Evolutionary conservation across 1,140 invertebrate species (phyloP), one percentile per base, ranked within the genome.

Genomic region (Drosophila rhopaloa): DNA sequence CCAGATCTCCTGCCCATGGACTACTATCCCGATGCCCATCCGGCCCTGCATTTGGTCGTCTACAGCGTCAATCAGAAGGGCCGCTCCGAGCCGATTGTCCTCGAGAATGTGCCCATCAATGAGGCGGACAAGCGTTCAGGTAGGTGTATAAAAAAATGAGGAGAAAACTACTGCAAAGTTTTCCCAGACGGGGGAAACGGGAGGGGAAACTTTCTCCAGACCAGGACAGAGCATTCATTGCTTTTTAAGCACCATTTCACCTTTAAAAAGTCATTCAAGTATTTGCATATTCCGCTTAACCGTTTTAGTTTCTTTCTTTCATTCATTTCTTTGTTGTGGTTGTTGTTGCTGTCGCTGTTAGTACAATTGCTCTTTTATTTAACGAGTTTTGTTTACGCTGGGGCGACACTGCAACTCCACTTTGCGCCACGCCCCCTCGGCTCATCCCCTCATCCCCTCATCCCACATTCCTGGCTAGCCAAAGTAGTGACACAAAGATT

Each of bases 51-150:
- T 76, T 93, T 98, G 53, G 94, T 96, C 53, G 95, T 97, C 60
- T 98, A 97, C 91, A 96, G 97, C 40, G 95, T 95, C 73, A 98
- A 98, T 93, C 95, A 96, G 37, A 98, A 98, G 92, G 97, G 97
- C 47, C 95, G 95, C 62, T 97, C 97, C 70, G 96, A 97, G 81
- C 94, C 95, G 16, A 94, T 96, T 55, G 93, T 97, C 0, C 93
- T 98, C 11, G 96, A 97, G 88, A 97, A 97, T 83, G 96, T 97
- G 79, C 96, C 96, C 60, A 95, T 97, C 78, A 96, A 96, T 90
- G 97, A 97, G 92, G 96, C 97, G 5, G 97, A 97, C 80, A 97
- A 96, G 90, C 94, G 96, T 86, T 95, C 96, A 93, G 96, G 97
- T 97, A 94, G 93, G 92, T 90, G 29, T 16, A 13, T 24, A 51